A percentile compares a stretch with the other conserved stretches of the same genome.
These are phyloP conservation scores for Nasonia giraulti DNA, from an alignment of 1,140 invertebrate species.

Conservation along the genomic window DNA sequence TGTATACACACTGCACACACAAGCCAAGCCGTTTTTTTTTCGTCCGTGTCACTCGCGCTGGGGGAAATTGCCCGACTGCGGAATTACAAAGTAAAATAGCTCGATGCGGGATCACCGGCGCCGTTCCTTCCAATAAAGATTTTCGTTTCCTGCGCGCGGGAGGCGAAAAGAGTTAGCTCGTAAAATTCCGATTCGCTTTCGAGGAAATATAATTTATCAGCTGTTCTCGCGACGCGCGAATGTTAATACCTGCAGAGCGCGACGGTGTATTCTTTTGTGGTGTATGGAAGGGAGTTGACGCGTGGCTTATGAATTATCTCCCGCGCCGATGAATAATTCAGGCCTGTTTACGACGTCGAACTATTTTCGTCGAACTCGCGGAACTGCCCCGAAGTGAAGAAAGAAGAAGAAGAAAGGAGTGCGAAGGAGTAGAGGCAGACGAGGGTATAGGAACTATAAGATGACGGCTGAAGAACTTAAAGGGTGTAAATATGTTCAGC, in stretches of 20 bases:
- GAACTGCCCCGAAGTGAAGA: constrained; percentile 28
- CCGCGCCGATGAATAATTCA: constrained; percentile 59
- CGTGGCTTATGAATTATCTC: constrained; percentile 58
- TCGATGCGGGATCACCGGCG: background rate
- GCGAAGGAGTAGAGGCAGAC: constrained; percentile 4
- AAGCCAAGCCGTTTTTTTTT: background rate
- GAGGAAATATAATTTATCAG: too few relatives aligned
- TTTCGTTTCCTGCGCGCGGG: background rate
- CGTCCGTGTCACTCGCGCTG: background rate
- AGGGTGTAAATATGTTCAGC: constrained; percentile 53
- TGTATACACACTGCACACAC: too few relatives aligned
- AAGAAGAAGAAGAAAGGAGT: constrained; percentile 15
- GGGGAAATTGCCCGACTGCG: background rate
- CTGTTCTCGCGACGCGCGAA: background rate
- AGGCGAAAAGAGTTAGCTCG: too few relatives aligned
- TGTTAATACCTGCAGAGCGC: background rate
- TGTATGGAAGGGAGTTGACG: background rate
- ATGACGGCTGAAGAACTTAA: constrained; percentile 53
- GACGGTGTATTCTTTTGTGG: too few relatives aligned
- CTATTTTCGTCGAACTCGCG: constrained; percentile 54
- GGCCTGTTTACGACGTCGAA: constrained; percentile 56
- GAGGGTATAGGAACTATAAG: constrained; percentile 16
- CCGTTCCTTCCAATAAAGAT: constrained; percentile 1
- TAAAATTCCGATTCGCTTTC: too few relatives aligned
- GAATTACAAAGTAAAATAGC: constrained; percentile 5